Conservation (phyloP, 2,113 vertebrate genomes). For the Oostethus manadensis region DNA sequence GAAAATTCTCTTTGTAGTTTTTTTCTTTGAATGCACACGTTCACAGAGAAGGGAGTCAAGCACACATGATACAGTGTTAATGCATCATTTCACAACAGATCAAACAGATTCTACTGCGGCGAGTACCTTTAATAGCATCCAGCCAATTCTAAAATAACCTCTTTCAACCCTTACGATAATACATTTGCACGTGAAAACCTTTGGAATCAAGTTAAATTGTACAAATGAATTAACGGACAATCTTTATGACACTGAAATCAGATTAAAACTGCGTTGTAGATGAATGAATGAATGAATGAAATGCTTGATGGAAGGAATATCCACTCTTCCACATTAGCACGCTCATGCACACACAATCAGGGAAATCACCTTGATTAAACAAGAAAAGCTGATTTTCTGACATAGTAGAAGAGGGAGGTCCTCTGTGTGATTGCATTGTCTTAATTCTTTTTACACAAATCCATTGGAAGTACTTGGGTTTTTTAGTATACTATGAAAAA, state of each 20-base stretch:
- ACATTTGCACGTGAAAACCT: too few species aligned
- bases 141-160: too few species aligned
- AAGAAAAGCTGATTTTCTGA: slow-evolving; percentile 41
- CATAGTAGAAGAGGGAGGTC: slow-evolving; percentile 20
- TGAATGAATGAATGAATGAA: too few species aligned
- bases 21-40: slow-evolving; percentile 24
- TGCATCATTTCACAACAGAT: slow-evolving; percentile 28
- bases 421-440: slow-evolving; percentile 46
- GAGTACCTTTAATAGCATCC: too few species aligned
- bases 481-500: neutral
- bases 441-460: slow-evolving; percentile 27
- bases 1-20: slow-evolving; percentile 38
- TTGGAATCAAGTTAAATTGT: too few species aligned
- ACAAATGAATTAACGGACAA: too few species aligned
- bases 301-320: slow-evolving; percentile 26
- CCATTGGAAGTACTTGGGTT: slow-evolving; percentile 23
- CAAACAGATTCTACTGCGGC: neutral
- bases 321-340: slow-evolving; percentile 36
- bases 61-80: slow-evolving; percentile 21
- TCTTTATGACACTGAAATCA: too few species aligned
- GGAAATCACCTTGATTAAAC: slow-evolving; percentile 42
- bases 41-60: slow-evolving; percentile 18
- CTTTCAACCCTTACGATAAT: too few species aligned
- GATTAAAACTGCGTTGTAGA: too few species aligned
- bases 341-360: slow-evolving; percentile 7